Base-by-base conservation (phyloP, 2,113 vertebrate genomes). In the Pituophis catenifer region DNA sequence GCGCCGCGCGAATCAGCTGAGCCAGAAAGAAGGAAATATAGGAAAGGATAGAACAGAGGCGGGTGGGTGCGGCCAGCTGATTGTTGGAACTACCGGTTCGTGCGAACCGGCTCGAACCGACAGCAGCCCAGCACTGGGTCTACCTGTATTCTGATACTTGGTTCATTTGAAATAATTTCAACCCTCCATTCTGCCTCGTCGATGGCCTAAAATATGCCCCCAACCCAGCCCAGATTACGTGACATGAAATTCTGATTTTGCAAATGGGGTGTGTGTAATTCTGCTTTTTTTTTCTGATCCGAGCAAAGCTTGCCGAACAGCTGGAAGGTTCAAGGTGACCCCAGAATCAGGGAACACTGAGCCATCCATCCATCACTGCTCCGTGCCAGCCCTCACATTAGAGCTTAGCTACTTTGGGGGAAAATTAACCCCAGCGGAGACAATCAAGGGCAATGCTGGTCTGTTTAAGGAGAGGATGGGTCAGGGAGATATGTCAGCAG, bases 301-400 rank as follows among this genome's bases (percentile, higher is more conserved):
- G 26, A n/a, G 11, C 17, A 19, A 6, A 26, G 50, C 26, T 50
- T 86, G 3, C 3, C 0, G n/a, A 55, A 23, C 87, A 44, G 52
- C 33, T 89, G 65, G 65, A 17, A n/a, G 33, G 5, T 38, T 86
- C 88, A 93, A 93, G 92, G 88, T 93, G 92, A 89, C 92, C 26
- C 26, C 1, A n/a, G 92, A 29, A 57, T 90, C 29, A 52, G 59
- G 65, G 26, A 48, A 85, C 50, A 44, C 88, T 48, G 6, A 23
- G 13, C 12, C 23, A 2, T 29, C 13, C 59, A 85, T 90, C 92
- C 88, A 55, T 89, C 65, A 85, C 65, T 54, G 17, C 17, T 21
- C 17, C 0, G 70, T 38, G 70, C 33, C 33, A 81, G 70, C 70
- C n/a, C 33, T 81, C n/a, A 0, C 8, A 8, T 38, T 21, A 19